Evolutionary conservation across 2,113 vertebrate genomes (phyloP).

Genomic region (Salvelinus fontinalis): DNA sequence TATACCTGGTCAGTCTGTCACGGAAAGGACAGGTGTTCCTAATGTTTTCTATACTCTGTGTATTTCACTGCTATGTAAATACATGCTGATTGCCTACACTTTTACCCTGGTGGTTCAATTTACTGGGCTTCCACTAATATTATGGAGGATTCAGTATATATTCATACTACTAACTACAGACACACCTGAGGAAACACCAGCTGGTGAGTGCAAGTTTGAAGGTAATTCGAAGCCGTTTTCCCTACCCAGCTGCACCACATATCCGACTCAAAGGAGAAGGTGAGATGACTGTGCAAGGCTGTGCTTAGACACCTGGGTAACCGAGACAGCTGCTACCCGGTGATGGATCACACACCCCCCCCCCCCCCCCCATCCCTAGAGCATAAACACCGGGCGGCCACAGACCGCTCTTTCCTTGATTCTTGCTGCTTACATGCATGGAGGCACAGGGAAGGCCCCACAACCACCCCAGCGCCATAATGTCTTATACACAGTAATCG

Average conservation of each 20-base stretch:
- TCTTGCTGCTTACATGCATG: conserved; percentile 52
- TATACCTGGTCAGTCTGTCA: no score
- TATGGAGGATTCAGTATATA: neutral
- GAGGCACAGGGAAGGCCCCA: conserved; percentile 34
- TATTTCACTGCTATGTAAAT: conserved; percentile 20
- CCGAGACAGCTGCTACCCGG: conserved; percentile 19
- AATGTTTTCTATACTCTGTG: no score
- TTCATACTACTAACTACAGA: neutral
- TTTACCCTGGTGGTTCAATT: conserved; percentile 5
- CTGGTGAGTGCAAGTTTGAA: neutral
- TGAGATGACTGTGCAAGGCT: conserved; percentile 52
- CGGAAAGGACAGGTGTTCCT: no score
- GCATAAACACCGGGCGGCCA: conserved; percentile 51
- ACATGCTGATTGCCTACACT: conserved; percentile 21
- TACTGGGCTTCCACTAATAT: conserved; percentile 3
- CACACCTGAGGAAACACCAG: neutral
- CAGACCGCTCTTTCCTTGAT: conserved; percentile 26
- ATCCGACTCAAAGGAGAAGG: conserved; percentile 9
- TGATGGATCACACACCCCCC: conserved; percentile 57
- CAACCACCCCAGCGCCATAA: neutral
- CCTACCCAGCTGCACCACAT: neutral
- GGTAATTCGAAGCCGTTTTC: neutral
- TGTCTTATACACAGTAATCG: no score
- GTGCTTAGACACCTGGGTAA: conserved; percentile 52
- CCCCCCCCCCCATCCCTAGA: conserved; percentile 2